phyloP scores from a whole-genome alignment of 2,888 invertebrate genomes.

The Netelia fuscicornis region DNA sequence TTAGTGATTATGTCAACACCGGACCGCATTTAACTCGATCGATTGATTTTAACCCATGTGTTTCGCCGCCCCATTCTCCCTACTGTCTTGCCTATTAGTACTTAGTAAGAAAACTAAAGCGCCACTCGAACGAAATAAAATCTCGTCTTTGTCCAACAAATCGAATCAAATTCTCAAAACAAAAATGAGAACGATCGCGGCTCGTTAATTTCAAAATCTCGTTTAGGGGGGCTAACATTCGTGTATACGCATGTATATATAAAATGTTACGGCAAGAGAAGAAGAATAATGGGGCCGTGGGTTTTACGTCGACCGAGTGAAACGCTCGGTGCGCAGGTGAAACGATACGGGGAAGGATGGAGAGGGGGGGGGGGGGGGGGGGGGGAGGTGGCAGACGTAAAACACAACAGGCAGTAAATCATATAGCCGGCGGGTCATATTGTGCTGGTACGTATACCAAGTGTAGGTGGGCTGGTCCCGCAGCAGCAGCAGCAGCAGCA shows the following conservation, averaged over 20 bases:
- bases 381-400: slow-evolving; percentile 40
- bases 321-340: slow-evolving; percentile 42
- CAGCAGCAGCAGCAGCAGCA: slow-evolving; percentile 2
- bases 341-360: slow-evolving; percentile 25
- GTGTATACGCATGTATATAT: neutral
- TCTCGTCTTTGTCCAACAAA: too few species aligned
- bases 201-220: too few species aligned
- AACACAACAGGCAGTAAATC: slow-evolving; percentile 63
- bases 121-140: too few species aligned
- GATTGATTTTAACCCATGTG: too few species aligned
- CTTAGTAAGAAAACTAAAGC: too few species aligned
- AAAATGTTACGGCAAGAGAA: neutral
- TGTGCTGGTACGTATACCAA: slow-evolving; percentile 13
- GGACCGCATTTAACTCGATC: too few species aligned
- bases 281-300: slow-evolving; percentile 2
- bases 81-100: too few species aligned
- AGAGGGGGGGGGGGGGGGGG: neutral
- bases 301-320: slow-evolving; percentile 16
- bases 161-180: too few species aligned
- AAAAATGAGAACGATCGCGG: too few species aligned
- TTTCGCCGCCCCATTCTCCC: too few species aligned
- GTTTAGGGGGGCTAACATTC: neutral
- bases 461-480: slow-evolving; percentile 18
- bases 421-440: slow-evolving; percentile 46
- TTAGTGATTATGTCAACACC: too few species aligned